Base-by-base conservation (phyloP, 2,113 vertebrate species). In the Grammomys dolichurus region DNA sequence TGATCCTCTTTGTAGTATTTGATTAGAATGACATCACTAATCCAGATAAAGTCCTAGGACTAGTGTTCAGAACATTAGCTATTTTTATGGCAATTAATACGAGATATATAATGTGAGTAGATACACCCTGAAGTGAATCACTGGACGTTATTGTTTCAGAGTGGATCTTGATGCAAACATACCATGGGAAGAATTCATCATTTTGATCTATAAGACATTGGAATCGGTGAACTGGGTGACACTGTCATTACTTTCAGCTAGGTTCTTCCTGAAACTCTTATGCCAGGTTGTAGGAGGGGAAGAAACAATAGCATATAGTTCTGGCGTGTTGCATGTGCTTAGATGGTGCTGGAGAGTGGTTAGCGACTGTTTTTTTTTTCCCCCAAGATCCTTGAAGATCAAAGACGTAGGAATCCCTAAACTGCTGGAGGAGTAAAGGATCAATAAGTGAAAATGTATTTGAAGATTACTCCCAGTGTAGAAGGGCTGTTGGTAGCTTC, bases 321-420 rank as follows among this genome's bases (percentile, higher is more conserved):
- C 67, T 90, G 76, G 12, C 2, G 26, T 9, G n/a, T 28, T 0
- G 0, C 40, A 7, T 65, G 19, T 73, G 72, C 56, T 96, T 89
- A 28, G n/a, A 7, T 90, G 31, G 22, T 69, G 7, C 78, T 87
- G 94, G 67, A 48, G 46, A 72, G 67, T 67, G 84, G 26, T 56
- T 87, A 67, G 75, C 43, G 56, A 96, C 58, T 54, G 69, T 36
- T 9, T 46, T 11, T 43, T 9, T 46, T 10, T 51, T 87, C 56
- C 63, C 67, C 36, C 36, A 91, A 87, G 70, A 95, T 89, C 33
- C 78, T 85, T 80, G 72, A 90, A 69, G 70, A 86, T 63, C 86
- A 93, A 70, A 90, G 63, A 73, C 28, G 0, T 67, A 22, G 84
- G 43, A 65, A 72, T 91, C 90, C 43, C n/a, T 24, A 73, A 86